Base-by-base conservation (phyloP, 2,888 invertebrate species). In the Agonopterix alstromeriana region DNA sequence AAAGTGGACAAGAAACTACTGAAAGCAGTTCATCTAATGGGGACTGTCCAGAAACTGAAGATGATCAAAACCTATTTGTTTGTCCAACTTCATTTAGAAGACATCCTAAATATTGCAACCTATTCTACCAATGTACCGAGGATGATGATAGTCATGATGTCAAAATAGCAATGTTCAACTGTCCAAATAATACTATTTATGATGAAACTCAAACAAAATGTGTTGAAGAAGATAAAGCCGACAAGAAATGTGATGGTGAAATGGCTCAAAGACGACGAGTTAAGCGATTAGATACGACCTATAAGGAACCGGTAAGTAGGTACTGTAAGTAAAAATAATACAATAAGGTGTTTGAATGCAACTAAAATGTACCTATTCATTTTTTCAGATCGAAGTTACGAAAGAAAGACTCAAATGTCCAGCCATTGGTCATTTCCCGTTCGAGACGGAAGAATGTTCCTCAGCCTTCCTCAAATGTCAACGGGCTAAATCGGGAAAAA, bases 21-120 rank as follows among this genome's bases (percentile, higher is more conserved):
- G 54, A 54, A 54, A 54, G 58, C 53, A 60, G 52, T 58, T 60
- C 71, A 48, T 60, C 77, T 40, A 63, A 64, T 14, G 73, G 81
- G 47, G 68, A 90, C 71, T 88, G 91, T 74, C 82, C 90, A 7
- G 77, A 92, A 59, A 82, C 93, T 8, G 91, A 93, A 47, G 91
- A 92, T 12, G 93, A 94, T 53, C 95, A 96, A 79, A 87, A 93
- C 54, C 79, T 93, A 10, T 90, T 93, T 49, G 91, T 95, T 1
- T 96, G 96, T 68, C 96, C 96, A 8, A 94, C 95, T 5, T 95
- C 95, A 38, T 96, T 96, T 78, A 91, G 91, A 66, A 90, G 95
- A 55, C 95, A 96, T 89, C 95, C 96, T 0, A 94, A 94, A 70
- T 93, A 93, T 67, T 96, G 96, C 63, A 94, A 94, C 65, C 77